A percentile compares a stretch with the other conserved stretches of the same genome.
These are phyloP conservation scores for Porites lutea DNA, from an alignment of 64 coral and sea anemone genomes.

Conservation along the genomic window DNA sequence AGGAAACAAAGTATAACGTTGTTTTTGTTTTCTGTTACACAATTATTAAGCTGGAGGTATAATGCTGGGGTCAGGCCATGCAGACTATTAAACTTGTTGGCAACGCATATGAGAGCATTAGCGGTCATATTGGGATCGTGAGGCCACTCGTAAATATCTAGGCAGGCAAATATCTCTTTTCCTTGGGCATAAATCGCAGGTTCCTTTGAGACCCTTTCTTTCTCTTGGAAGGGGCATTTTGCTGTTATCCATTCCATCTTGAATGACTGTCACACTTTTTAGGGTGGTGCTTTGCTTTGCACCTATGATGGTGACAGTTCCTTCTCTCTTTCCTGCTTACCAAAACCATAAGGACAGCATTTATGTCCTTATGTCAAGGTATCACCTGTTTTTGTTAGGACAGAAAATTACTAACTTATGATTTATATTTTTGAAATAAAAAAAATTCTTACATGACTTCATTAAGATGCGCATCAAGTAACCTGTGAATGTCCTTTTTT, in stretches of 20 bases:
- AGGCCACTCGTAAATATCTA: neutral
- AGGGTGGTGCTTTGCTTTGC: neutral
- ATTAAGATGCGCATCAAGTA: neutral
- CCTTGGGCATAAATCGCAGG: neutral
- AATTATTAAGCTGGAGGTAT: neutral
- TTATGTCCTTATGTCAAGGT: neutral
- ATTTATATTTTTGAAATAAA: too few relatives aligned
- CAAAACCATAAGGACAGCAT: neutral
- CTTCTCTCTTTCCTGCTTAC: slow-evolving; percentile 12
- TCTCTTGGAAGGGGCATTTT: slow-evolving; percentile 32
- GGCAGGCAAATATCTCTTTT: neutral
- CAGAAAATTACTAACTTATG: too few relatives aligned
- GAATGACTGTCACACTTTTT: slow-evolving; percentile 34
- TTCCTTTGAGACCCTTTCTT: neutral
- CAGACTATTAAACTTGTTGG: neutral
- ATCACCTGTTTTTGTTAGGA: too few relatives aligned
- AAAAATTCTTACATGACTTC: slow-evolving; percentile 16
- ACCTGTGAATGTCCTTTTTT: neutral
- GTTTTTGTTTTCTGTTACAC: slow-evolving; percentile 9
- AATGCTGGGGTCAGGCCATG: neutral
- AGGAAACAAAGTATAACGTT: neutral
- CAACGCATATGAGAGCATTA: neutral
- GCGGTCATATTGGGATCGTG: slow-evolving; percentile 5
- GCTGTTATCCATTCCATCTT: slow-evolving; percentile 57
- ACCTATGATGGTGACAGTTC: slow-evolving; percentile 42